Percentiles rank a stretch among this genome's conserved stretches.
phyloP scores from a whole-genome alignment of 2,113 vertebrate genomes.

The mouse (Mus musculus) region DNA sequence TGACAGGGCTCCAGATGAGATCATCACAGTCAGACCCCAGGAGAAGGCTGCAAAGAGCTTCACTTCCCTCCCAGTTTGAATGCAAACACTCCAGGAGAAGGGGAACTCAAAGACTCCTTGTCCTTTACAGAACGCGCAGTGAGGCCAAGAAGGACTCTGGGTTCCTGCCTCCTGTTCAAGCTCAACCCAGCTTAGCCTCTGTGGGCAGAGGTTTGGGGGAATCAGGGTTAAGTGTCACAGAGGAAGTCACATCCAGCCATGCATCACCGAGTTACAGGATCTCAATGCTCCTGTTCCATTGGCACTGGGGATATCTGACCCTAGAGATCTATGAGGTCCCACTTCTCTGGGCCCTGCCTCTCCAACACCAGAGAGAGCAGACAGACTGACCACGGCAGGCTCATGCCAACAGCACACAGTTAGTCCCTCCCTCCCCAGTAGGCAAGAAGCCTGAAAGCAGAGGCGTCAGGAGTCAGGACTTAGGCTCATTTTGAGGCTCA shows the following conservation, averaged over 20 bases:
- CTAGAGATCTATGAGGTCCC: not conserved
- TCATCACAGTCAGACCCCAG: slow-evolving; percentile 57
- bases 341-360: not conserved
- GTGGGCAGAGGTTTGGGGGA: not conserved
- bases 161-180: not conserved
- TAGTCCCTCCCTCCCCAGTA: not conserved
- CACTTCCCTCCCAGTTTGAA: slow-evolving; percentile 15
- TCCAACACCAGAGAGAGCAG: not conserved
- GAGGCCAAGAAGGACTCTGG: not conserved
- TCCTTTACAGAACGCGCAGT: not conserved
- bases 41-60: not conserved
- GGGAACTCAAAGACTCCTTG: not conserved
- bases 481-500: not conserved
- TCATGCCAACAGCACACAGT: rapidly evolving
- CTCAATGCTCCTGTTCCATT: not conserved
- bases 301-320: not conserved
- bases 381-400: not conserved
- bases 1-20: slow-evolving; percentile 79
- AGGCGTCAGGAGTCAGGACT: not conserved
- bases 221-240: not conserved
- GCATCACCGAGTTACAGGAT: not conserved
- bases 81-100: not conserved
- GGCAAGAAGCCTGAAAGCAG: not conserved
- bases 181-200: not conserved
- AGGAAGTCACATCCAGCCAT: not conserved